A percentile compares a stretch with the other conserved stretches of the same genome.
Evolutionary conservation across 1,140 invertebrate species (phyloP).

Genomic region (Kradibia gibbosae): DNA sequence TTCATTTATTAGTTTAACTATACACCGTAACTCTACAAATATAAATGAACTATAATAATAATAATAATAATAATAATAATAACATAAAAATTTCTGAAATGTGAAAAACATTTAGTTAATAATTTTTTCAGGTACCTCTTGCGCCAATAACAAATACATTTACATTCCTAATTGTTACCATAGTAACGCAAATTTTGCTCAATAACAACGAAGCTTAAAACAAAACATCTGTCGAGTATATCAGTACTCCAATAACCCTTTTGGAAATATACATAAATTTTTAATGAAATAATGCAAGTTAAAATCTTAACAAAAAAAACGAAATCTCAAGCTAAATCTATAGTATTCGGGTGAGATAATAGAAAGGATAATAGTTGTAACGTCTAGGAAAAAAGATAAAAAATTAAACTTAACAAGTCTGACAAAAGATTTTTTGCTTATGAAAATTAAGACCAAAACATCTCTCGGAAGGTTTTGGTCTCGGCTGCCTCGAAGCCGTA

Average conservation of each 20-base stretch:
- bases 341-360: not conserved
- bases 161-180: not conserved
- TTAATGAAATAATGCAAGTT: not conserved
- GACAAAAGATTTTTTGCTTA: not conserved
- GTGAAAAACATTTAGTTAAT: not conserved
- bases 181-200: not conserved
- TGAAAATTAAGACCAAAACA: not conserved
- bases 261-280: not conserved
- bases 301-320: not conserved
- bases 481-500: too few species aligned
- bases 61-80: too few species aligned
- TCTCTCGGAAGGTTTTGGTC: too few species aligned
- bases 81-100: too few species aligned
- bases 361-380: not conserved
- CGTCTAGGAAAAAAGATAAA: not conserved
- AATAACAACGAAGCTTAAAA: slow-evolving; percentile 12
- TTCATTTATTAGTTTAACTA: not conserved
- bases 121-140: too few species aligned
- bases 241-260: not conserved
- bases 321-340: slow-evolving; percentile 28
- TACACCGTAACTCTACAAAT: too few species aligned
- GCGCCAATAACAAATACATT: not conserved
- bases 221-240: slow-evolving; percentile 13
- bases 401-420: slow-evolving; percentile 4
- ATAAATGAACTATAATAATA: too few species aligned